Base-by-base conservation (phyloP, 2,797 vertebrate genomes). In the Myotis myotis region DNA sequence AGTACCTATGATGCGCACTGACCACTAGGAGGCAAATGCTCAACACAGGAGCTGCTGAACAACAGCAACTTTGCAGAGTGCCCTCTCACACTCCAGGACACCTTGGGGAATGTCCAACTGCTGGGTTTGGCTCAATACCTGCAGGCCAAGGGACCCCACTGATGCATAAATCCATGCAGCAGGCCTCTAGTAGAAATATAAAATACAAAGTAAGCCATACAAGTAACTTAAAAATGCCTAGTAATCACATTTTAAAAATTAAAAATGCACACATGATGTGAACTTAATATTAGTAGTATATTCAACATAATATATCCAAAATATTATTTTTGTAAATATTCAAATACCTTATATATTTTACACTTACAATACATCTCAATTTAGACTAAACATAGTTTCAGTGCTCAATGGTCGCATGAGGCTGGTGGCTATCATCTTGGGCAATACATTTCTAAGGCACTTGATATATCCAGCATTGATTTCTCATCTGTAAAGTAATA, bases 401-500 rank as follows among this genome's bases (percentile, higher is more conserved):
- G 1, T 16, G 2, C 7, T 87, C 68, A 87, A 0, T 60, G 51
- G 33, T 33, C 76, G 51, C 0, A 0, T 36, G 6, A 51, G 13
- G 47, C 55, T 74, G 25, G 23, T 57, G 36, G 57, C 62, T 71
- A 64, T 23, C 79, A 20, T 78, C 28, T 4, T 41, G 15, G 11
- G 9, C 25, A 79, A 7, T 38, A 3, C 3, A 33, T n/a, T 19
- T 74, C 28, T 57, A 49, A 72, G 20, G 22, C 38, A 36, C 6
- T 51, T 49, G 28, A n/a, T 44, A 55, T 6, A 8, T 66, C 8
- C n/a, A 84, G 36, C 7, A 25, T 72, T 71, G 23, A 44, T 20
- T 86, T 79, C 49, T 74, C 38, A 51, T 80, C 47, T 81, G n/a
- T 68, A 30, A 86, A 74, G 28, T 49, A 66, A 41, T 80, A 66